Evolutionary conservation across 2,113 vertebrate species (phyloP).

Genomic region (Gavialis gangeticus): DNA sequence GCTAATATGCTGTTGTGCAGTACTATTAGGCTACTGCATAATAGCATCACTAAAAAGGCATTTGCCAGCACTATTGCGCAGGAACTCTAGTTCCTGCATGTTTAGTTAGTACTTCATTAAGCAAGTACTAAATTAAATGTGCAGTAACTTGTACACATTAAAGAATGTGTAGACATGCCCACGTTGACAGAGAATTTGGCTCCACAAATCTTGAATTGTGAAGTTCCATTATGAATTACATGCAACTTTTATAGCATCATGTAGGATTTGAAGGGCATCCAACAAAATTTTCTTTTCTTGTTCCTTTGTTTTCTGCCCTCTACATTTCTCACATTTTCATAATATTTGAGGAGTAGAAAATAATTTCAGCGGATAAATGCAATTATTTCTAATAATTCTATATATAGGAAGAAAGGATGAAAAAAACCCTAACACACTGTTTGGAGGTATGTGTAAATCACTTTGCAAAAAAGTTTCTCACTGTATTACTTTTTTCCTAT

Average conservation of each 20-base stretch:
- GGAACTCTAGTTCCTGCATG: too few relatives aligned
- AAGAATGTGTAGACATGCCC: background rate
- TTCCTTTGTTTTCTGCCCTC: background rate
- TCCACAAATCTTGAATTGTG: constrained; percentile 38
- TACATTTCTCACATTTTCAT: background rate
- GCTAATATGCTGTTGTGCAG: background rate
- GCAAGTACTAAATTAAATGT: too few relatives aligned
- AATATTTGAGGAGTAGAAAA: background rate
- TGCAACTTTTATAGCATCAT: background rate
- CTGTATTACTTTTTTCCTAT: background rate
- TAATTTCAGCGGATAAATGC: background rate
- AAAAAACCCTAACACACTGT: background rate
- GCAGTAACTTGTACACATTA: too few relatives aligned
- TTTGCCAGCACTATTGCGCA: too few relatives aligned
- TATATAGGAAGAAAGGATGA: background rate
- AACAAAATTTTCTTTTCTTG: background rate
- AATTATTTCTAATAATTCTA: background rate
- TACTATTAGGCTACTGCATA: background rate
- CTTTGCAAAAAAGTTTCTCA: background rate
- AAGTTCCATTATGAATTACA: constrained; percentile 23
- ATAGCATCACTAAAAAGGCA: too few relatives aligned
- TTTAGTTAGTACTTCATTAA: too few relatives aligned
- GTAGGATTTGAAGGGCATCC: background rate
- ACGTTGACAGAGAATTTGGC: background rate
- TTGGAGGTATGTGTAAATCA: background rate